Percentiles rank a stretch among this genome's conserved stretches.
phyloP scores from a whole-genome alignment of 2,888 invertebrate species.

The Podotricha telesiphe region DNA sequence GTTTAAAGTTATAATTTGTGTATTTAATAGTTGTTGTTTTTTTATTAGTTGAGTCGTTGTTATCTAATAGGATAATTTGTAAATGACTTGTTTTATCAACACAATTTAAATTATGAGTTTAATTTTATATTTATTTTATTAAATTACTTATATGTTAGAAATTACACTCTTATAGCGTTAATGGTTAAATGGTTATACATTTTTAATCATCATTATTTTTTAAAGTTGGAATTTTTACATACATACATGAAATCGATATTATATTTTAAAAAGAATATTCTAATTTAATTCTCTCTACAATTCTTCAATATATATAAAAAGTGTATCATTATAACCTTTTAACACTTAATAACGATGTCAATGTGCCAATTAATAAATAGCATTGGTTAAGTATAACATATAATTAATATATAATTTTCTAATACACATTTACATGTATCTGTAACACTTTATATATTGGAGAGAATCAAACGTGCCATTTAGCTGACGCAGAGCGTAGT shows the following conservation, averaged over 20 bases:
- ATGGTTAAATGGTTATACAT: neutral
- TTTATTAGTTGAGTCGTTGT: neutral
- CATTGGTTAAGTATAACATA: neutral
- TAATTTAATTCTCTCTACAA: too few relatives aligned
- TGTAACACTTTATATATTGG: neutral
- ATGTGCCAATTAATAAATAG: slow-evolving; percentile 2
- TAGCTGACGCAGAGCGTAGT: neutral
- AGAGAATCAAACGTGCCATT: neutral
- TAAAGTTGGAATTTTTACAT: neutral
- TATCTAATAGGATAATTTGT: slow-evolving; percentile 22
- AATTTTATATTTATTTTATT: neutral
- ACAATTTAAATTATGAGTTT: neutral
- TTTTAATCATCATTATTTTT: neutral
- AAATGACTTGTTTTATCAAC: slow-evolving; percentile 14
- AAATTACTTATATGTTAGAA: neutral
- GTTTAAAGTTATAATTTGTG: slow-evolving; percentile 10
- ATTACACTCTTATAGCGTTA: neutral
- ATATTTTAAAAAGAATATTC: too few relatives aligned
- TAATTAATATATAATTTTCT: neutral
- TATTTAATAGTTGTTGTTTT: slow-evolving; percentile 10
- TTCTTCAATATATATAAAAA: too few relatives aligned
- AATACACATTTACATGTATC: neutral
- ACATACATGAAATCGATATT: too few relatives aligned
- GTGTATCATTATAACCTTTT: neutral
- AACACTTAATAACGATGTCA: slow-evolving; percentile 4